phyloP scores from a whole-genome alignment of 2,888 invertebrate species.

The Drosophila neonasuta region DNA sequence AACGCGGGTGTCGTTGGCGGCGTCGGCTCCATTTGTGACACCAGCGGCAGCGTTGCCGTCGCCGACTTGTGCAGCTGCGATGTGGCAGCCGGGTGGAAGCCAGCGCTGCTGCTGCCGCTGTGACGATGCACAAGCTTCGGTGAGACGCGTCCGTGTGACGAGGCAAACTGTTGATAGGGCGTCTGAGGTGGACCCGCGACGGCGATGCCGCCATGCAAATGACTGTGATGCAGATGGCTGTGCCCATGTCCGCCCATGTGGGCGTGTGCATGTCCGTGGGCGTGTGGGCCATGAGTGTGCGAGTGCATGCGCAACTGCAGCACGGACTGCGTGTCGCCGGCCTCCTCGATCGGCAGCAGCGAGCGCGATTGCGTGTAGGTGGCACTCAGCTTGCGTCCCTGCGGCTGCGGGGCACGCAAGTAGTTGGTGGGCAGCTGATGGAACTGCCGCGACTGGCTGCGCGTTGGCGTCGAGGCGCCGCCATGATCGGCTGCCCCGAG shows the following conservation, averaged over 20 bases:
- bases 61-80: constrained; percentile 81
- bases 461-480: constrained; percentile 79
- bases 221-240: constrained; percentile 45
- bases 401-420: constrained; percentile 81
- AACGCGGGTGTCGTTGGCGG: constrained; percentile 80
- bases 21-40: constrained; percentile 80
- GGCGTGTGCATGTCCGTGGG: constrained; percentile 52
- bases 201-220: constrained; percentile 24
- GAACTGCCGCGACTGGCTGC: constrained; percentile 83
- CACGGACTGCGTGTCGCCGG: constrained; percentile 76
- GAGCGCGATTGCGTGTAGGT: constrained; percentile 82
- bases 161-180: constrained; percentile 70
- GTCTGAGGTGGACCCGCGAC: constrained; percentile 43
- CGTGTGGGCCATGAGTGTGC: constrained; percentile 57
- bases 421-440: constrained; percentile 84
- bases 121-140: constrained; percentile 80
- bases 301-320: constrained; percentile 76
- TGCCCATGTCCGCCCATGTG: constrained; percentile 47
- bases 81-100: constrained; percentile 61
- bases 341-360: constrained; percentile 82
- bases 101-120: constrained; percentile 80
- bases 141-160: constrained; percentile 76
- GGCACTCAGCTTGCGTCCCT: constrained; percentile 81
- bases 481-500: constrained; percentile 64
- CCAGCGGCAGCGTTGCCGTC: constrained; percentile 81